Percentiles rank a stretch among this genome's conserved stretches.
phyloP scores from a whole-genome alignment of 2,113 vertebrate genomes.

The Ceuthmochares aereus region DNA sequence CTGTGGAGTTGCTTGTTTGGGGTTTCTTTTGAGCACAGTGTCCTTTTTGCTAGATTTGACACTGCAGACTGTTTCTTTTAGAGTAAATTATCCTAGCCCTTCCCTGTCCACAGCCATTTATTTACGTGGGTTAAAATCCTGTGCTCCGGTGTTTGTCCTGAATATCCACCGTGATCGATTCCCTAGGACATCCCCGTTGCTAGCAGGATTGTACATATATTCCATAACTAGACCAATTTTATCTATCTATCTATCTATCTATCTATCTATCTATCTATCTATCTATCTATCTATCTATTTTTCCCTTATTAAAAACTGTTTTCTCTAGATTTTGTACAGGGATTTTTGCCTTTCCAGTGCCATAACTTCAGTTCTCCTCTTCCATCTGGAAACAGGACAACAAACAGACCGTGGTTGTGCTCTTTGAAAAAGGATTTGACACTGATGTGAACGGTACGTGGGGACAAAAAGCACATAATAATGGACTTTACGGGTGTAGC shows the following conservation, averaged over 20 bases:
- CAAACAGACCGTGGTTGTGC: accelerated
- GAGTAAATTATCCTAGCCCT: neutral
- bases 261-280: neutral
- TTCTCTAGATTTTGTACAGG: neutral
- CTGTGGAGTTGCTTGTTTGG: neutral
- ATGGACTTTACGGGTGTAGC: neutral
- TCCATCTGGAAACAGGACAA: neutral
- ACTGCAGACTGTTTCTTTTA: neutral
- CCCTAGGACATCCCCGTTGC: neutral
- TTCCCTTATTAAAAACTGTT: neutral
- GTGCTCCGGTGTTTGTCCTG: neutral
- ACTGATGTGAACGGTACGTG: neutral
- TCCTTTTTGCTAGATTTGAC: neutral
- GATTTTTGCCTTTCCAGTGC: neutral
- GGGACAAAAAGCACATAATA: neutral
- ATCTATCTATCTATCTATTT: neutral
- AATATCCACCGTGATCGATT: neutral
- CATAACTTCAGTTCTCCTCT: neutral
- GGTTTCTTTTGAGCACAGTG: accelerated
- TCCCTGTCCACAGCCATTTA: neutral
- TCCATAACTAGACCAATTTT: neutral
- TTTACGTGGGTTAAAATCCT: neutral
- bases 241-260: neutral
- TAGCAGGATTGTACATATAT: neutral
- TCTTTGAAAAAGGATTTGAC: neutral